Percentiles rank a stretch among this genome's conserved stretches.
phyloP scores from a whole-genome alignment of 2,113 vertebrate genomes.

The Cryptomyrus ogoouensis region DNA sequence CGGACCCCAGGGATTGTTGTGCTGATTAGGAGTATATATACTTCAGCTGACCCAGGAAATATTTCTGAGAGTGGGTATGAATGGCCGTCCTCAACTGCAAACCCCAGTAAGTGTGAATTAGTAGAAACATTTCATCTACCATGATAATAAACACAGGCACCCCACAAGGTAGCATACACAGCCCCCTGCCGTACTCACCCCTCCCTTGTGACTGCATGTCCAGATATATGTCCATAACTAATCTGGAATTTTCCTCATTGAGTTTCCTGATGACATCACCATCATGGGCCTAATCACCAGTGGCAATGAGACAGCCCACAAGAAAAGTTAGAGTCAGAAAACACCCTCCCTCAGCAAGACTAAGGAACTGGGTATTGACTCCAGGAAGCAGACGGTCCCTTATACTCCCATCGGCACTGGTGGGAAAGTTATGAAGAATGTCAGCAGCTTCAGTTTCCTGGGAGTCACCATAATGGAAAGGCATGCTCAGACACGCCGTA shows the following conservation, averaged over 20 bases:
- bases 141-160: not conserved
- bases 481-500: not conserved
- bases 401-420: not conserved
- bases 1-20: not conserved
- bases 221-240: not conserved
- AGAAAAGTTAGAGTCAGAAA: not conserved
- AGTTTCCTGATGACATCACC: not conserved
- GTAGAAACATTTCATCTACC: not conserved
- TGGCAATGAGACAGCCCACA: not conserved
- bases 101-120: not conserved
- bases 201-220: not conserved
- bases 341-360: not conserved
- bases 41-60: not conserved
- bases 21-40: not conserved
- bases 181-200: not conserved
- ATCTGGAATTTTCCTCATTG: not conserved
- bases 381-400: not conserved
- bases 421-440: not conserved
- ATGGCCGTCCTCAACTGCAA: not conserved
- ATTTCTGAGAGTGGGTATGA: not conserved
- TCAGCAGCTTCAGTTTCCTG: not conserved
- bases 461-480: not conserved
- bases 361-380: not conserved
- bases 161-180: not conserved
- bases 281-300: not conserved